These are phyloP conservation scores for Neoaliturus tenellus DNA, from an alignment of 2,888 invertebrate species.

Conservation along the genomic window DNA sequence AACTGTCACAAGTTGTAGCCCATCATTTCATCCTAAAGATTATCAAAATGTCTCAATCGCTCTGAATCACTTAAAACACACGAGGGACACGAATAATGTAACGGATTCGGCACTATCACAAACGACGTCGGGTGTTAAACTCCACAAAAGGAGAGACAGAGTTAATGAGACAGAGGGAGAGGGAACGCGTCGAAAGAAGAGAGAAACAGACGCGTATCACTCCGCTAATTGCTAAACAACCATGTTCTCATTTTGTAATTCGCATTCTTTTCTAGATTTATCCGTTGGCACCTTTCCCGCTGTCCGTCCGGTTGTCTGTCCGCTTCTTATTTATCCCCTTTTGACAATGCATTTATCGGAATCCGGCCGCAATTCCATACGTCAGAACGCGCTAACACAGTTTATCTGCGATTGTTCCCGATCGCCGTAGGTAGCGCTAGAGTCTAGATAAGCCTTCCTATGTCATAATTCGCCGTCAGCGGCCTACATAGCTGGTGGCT, in stretches of 20 bases:
- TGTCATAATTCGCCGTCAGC: slow-evolving; percentile 23
- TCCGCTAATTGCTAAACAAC: slow-evolving; percentile 44
- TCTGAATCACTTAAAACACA: background rate
- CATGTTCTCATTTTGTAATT: slow-evolving; percentile 45
- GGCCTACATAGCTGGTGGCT: slow-evolving; percentile 23
- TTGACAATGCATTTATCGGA: slow-evolving; percentile 42
- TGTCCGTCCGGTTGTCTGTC: background rate
- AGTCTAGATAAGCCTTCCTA: slow-evolving; percentile 23
- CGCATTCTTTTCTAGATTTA: slow-evolving; percentile 40
- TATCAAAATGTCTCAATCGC: background rate
- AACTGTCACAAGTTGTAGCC: too few relatives aligned
- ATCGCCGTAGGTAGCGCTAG: background rate
- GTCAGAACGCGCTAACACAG: background rate
- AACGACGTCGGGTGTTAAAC: background rate
- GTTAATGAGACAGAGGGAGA: slow-evolving; percentile 7
- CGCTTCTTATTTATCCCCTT: slow-evolving; percentile 10
- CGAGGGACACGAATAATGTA: background rate
- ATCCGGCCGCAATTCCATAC: background rate
- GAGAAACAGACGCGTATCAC: slow-evolving; percentile 15
- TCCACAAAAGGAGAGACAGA: slow-evolving; percentile 16
- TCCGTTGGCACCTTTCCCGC: slow-evolving; percentile 29
- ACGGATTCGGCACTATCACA: slow-evolving; percentile 1
- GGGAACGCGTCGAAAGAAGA: slow-evolving; percentile 7
- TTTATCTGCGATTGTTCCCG: slow-evolving; percentile 46
- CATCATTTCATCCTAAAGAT: too few relatives aligned